Evolutionary conservation across 2,888 invertebrate species (phyloP), one percentile per base, ranked within the genome.

Genomic region (Ormyrus rosae): DNA sequence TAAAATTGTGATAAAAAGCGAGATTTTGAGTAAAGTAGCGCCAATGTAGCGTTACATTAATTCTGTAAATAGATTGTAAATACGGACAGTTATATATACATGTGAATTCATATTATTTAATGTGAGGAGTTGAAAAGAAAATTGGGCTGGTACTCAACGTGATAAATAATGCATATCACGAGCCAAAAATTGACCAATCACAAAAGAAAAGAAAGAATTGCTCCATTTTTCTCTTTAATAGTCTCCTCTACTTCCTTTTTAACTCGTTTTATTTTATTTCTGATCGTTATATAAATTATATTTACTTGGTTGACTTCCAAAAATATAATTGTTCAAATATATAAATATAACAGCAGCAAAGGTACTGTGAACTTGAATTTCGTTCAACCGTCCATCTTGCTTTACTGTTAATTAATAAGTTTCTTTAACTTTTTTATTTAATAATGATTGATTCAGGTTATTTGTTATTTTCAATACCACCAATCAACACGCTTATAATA

Each of bases 1-100:
- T 70, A 78, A 73, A 69, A 81, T 70, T 81, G 76, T 72, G 76
- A 81, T 77, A 73, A 67, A 11, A 67, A 72, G 65, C 55, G 69
- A 74, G 45, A 78, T 65, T 78, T 69, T 70, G 53, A 72, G 70
- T 70, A 61, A 50, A 63, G 13, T 81, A 78, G 34, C 64, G 61
- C 45, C 34, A 60, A 51, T 77, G 69, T 34, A 6, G 13, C 5
- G 55, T 64, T 69, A 61, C 55, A 65, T 69, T 77, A 34, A 34
- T 34, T 73, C 64, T 81, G 81, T 81, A 81, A 78, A 78, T 81
- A 81, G 46, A 45, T 65, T 81, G 81, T 81, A 81, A 78, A 81
- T 81, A 81, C 50, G 71, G 60, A 51, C 45, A 63, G 60, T 70
- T 70, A 68, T 61, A 63, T 72, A 58, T 80, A 80, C 70, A 71